phyloP scores from a whole-genome alignment of 2,797 vertebrate genomes.

The Erithacus rubecula region DNA sequence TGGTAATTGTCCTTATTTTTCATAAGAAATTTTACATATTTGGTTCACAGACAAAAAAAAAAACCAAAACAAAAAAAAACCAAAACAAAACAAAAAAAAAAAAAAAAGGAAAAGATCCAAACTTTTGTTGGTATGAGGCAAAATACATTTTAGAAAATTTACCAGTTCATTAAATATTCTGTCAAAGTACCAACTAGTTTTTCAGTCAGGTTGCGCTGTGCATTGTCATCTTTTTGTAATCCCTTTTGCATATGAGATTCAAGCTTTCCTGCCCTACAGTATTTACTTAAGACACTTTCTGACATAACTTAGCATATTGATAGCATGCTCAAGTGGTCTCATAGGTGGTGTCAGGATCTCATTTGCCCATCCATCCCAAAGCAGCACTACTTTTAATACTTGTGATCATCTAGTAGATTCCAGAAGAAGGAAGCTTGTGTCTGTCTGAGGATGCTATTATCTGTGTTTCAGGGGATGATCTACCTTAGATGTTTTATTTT shows the following conservation, averaged over 20 bases:
- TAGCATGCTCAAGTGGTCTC: neutral
- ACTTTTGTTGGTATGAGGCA: neutral
- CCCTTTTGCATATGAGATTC: neutral
- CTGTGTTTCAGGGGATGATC: neutral
- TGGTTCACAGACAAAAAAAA: slow-evolving; percentile 47
- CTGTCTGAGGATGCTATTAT: neutral
- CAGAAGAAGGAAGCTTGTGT: neutral
- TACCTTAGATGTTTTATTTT: neutral
- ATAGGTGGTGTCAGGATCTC: neutral
- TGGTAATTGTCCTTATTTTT: slow-evolving; percentile 62
- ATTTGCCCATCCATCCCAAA: neutral
- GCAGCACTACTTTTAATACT: neutral
- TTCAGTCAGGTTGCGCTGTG: neutral
- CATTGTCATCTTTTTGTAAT: neutral
- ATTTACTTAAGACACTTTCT: neutral
- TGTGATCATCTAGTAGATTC: neutral
- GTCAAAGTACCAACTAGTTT: neutral
- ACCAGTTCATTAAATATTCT: neutral
- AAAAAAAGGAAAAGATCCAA: neutral
- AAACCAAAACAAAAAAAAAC: slow-evolving; percentile 48
- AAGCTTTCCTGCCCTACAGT: neutral
- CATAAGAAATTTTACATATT: slow-evolving; percentile 38
- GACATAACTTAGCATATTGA: neutral
- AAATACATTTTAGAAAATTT: slow-evolving; percentile 9
- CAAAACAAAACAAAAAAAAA: slow-evolving; percentile 47